Percentiles rank a stretch among this genome's conserved stretches.
phyloP scores from a whole-genome alignment of 1,140 invertebrate genomes.

The Charaxes varanes region DNA sequence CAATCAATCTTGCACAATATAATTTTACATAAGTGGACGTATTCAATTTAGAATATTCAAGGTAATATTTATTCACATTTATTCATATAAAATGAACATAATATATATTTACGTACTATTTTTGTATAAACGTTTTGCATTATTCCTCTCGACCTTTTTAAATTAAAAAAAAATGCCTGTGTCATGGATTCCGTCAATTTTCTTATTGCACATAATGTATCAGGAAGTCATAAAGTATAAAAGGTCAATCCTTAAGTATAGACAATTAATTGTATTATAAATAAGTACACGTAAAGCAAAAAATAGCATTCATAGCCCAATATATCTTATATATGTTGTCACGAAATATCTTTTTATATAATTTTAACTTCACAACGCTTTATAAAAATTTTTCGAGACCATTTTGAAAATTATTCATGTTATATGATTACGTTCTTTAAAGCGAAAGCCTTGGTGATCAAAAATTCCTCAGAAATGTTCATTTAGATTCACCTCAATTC shows the following conservation, averaged over 20 bases:
- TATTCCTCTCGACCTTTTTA: too few relatives aligned
- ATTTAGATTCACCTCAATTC: slow-evolving; percentile 45
- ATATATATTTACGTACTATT: too few relatives aligned
- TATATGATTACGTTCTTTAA: too few relatives aligned
- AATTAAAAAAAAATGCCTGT: too few relatives aligned
- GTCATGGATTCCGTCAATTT: too few relatives aligned
- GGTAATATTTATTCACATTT: slow-evolving; percentile 2
- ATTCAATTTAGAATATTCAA: slow-evolving; percentile 24
- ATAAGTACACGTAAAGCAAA: slow-evolving; percentile 15
- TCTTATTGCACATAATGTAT: too few relatives aligned
- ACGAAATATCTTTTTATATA: slow-evolving; percentile 38
- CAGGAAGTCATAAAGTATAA: too few relatives aligned
- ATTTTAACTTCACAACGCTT: slow-evolving; percentile 61
- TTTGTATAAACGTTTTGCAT: too few relatives aligned
- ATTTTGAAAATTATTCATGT: too few relatives aligned
- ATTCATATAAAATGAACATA: neutral
- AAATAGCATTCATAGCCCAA: slow-evolving; percentile 19
- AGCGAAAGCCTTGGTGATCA: slow-evolving; percentile 28
- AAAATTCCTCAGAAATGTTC: slow-evolving; percentile 35
- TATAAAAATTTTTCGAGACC: slow-evolving; percentile 39
- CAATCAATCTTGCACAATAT: slow-evolving; percentile 4
- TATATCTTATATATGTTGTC: slow-evolving; percentile 32
- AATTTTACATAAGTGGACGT: slow-evolving; percentile 17
- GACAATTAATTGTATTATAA: too few relatives aligned
- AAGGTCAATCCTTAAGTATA: too few relatives aligned